Conservation (phyloP, 2,113 vertebrate species). For the Trichechus manatus region DNA sequence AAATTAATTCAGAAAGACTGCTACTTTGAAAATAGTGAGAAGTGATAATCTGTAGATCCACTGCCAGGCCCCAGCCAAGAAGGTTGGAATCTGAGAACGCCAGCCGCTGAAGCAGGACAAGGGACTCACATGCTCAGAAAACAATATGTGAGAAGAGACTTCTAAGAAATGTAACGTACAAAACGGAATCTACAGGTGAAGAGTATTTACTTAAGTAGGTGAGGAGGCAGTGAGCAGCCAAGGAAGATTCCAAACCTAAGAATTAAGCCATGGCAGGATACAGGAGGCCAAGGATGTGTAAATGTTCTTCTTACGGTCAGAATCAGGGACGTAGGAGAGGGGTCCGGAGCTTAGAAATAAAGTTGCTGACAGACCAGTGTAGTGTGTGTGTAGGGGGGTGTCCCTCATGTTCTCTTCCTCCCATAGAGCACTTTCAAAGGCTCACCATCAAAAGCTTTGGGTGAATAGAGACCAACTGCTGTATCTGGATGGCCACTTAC, state of each 20-base stretch:
- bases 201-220: not conserved
- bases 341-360: not conserved
- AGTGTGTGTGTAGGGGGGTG: not conserved
- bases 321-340: not conserved
- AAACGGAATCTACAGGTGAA: not conserved
- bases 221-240: not conserved
- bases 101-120: not conserved
- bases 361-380: too few species aligned
- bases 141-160: not conserved
- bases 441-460: not conserved
- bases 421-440: not conserved
- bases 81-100: conserved; percentile 3
- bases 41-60: not conserved
- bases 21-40: not conserved
- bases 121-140: not conserved
- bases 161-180: not conserved
- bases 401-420: not conserved
- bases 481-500: too few species aligned
- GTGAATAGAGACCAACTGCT: too few species aligned
- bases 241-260: not conserved
- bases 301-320: not conserved
- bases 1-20: conserved; percentile 33
- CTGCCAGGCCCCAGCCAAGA: not conserved
- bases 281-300: not conserved
- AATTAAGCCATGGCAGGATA: not conserved